Evolutionary conservation across 2,797 vertebrate species (phyloP).

Genomic region (Schizopygopsis pylzovi): DNA sequence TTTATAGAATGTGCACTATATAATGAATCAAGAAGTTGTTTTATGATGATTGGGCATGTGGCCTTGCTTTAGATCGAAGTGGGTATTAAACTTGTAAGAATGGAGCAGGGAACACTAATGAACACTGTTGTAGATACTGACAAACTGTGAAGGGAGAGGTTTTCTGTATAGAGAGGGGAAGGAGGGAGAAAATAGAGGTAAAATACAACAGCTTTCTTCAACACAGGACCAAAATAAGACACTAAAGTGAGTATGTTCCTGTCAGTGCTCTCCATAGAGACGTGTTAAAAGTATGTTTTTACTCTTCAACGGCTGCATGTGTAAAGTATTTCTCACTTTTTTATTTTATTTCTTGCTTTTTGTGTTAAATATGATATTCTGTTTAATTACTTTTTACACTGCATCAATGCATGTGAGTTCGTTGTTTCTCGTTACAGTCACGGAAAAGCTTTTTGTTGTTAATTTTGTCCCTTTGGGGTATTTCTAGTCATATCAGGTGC

Average conservation of each 20-base stretch:
- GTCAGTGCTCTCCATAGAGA: constrained; percentile 68
- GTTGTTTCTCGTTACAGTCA: constrained; percentile 13
- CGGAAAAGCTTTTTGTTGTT: background rate
- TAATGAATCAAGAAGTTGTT: constrained; percentile 19
- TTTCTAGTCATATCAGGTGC: constrained; percentile 16
- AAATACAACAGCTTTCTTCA: constrained; percentile 57
- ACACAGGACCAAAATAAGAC: constrained; percentile 72
- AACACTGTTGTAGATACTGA: constrained; percentile 63
- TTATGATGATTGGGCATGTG: constrained; percentile 20
- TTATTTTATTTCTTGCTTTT: constrained; percentile 59
- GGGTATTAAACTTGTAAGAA: constrained; percentile 9
- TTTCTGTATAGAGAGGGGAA: constrained; percentile 21
- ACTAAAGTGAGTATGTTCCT: constrained; percentile 57
- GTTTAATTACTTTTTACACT: constrained; percentile 52
- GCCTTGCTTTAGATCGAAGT: constrained; percentile 17
- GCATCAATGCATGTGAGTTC: background rate
- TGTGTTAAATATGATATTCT: constrained; percentile 51
- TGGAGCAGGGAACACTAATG: constrained; percentile 55
- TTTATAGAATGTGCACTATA: constrained; percentile 33
- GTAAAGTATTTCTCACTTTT: constrained; percentile 55
- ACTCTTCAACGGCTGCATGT: constrained; percentile 62
- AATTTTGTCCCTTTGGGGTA: constrained; percentile 13
- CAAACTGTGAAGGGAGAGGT: constrained; percentile 73
- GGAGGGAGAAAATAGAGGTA: constrained; percentile 39
- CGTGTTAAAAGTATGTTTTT: constrained; percentile 59